These are phyloP conservation scores for Parotocinclus haroldoi DNA, from an alignment of 2,797 vertebrate species.

Conservation along the genomic window DNA sequence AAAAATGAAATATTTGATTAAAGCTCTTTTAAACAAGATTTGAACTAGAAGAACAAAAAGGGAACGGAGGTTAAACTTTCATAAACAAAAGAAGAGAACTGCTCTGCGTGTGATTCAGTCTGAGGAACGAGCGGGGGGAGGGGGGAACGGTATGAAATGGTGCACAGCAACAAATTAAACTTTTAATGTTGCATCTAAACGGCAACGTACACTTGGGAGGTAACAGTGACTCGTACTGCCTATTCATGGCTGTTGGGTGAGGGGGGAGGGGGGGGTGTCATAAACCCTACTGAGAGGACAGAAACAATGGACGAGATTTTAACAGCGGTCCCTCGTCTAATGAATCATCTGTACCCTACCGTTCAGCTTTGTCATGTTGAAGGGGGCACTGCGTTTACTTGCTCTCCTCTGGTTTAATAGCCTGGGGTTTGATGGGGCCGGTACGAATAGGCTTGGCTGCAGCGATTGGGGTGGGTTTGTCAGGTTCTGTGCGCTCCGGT, in stretches of 20 bases:
- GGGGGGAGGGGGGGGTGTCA: not conserved
- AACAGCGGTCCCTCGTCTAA: slow-evolving; percentile 35
- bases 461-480: slow-evolving; percentile 76
- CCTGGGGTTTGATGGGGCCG: slow-evolving; percentile 98
- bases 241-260: not conserved
- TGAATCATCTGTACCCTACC: not conserved
- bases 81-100: slow-evolving; percentile 62
- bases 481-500: slow-evolving; percentile 67
- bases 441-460: slow-evolving; percentile 90
- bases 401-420: slow-evolving; percentile 96
- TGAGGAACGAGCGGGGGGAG: not conserved
- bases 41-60: slow-evolving; percentile 59
- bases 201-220: slow-evolving; percentile 33
- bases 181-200: slow-evolving; percentile 19
- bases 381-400: slow-evolving; percentile 67
- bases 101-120: slow-evolving; percentile 69
- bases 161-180: slow-evolving; percentile 40
- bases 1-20: slow-evolving; percentile 30
- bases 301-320: slow-evolving; percentile 39
- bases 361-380: slow-evolving; percentile 23
- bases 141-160: slow-evolving; percentile 27
- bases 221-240: slow-evolving; percentile 25
- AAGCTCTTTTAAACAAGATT: slow-evolving; percentile 55
- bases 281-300: slow-evolving; percentile 38
- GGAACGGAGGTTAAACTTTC: slow-evolving; percentile 51